A percentile compares a stretch with the other conserved stretches of the same genome.
Conservation (phyloP, 2,113 vertebrate species). For the Xenopus tropicalis region UCB_Xtro_10.0 CM004443.2:131278001-131278500, state of each 20-base stretch:
- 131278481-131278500: conserved; percentile 63
- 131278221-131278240: conserved; percentile 46
- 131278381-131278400: conserved; percentile 56
- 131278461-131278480: conserved; percentile 43
- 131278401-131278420: conserved; percentile 57
- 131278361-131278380: conserved; percentile 24
- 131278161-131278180: conserved; percentile 71
- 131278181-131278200: conserved; percentile 68
- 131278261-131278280: conserved; percentile 45
- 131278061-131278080: conserved; percentile 55
- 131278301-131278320: background rate
- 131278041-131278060: conserved; percentile 53
- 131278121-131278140: conserved; percentile 58
- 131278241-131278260: conserved; percentile 49
- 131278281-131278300: conserved; percentile 13
- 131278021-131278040: conserved; percentile 48
- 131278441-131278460: conserved; percentile 32
- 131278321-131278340: conserved; percentile 10
- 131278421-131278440: conserved; percentile 48
- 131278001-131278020: conserved; percentile 31
- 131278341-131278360: conserved; percentile 22
- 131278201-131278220: conserved; percentile 61
- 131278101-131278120: conserved; percentile 59
- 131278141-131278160: conserved; percentile 57
- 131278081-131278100: conserved; percentile 55